These are phyloP conservation scores for Pterophyllum scalare DNA, from an alignment of 2,113 vertebrate genomes.

Conservation along the genomic window DNA sequence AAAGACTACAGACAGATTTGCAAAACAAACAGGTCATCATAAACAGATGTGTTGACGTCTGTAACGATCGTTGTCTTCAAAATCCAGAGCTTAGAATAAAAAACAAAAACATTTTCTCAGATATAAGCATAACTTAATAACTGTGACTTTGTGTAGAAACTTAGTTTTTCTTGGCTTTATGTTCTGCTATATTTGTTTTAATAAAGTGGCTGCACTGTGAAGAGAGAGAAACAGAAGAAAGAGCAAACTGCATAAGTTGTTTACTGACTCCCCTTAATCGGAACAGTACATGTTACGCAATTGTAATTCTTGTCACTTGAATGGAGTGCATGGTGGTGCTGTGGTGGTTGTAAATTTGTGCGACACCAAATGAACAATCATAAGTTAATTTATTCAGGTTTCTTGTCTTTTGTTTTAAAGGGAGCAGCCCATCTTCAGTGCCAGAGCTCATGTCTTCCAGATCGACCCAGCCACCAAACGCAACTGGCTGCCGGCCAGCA, in stretches of 20 bases:
- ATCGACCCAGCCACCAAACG: conserved; percentile 95
- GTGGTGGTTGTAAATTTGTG: not conserved
- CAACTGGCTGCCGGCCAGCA: conserved; percentile 96
- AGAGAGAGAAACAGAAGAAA: not conserved
- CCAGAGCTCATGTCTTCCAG: conserved; percentile 96
- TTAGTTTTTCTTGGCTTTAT: not conserved
- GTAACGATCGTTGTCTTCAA: not conserved
- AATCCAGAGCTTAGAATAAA: not conserved
- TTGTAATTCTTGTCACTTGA: not conserved
- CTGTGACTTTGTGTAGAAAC: not conserved
- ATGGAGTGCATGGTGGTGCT: not conserved
- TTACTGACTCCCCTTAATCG: not conserved
- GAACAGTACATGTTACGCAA: not conserved
- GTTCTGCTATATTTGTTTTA: not conserved
- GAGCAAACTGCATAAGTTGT: not conserved
- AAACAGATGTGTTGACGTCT: not conserved
- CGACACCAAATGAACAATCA: not conserved
- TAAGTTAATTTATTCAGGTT: not conserved
- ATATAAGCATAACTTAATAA: not conserved
- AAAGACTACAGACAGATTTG: not conserved
- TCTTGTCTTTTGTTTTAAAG: conserved; percentile 68
- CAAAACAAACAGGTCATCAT: not conserved
- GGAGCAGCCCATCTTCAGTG: conserved; percentile 97
- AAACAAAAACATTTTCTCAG: not conserved
- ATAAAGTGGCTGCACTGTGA: not conserved